phyloP scores from a whole-genome alignment of 2,797 vertebrate species.

The Chaetodon trifasciatus region DNA sequence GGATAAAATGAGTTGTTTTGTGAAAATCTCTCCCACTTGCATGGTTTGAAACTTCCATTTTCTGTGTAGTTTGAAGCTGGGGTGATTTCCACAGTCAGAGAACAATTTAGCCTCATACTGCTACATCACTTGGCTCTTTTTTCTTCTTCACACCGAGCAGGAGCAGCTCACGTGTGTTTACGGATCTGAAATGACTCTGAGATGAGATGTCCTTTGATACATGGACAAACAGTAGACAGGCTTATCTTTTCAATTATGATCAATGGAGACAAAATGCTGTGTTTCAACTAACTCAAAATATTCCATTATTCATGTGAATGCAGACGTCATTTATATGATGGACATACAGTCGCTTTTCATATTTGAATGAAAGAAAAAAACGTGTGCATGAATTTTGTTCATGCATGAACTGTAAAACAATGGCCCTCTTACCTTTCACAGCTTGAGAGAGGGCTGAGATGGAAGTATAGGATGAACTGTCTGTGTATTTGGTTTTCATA shows the following conservation, averaged over 20 bases:
- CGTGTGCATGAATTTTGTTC: background rate
- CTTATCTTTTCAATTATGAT: constrained; percentile 6
- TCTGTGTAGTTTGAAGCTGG: background rate
- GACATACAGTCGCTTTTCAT: background rate
- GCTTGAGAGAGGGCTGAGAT: constrained; percentile 19
- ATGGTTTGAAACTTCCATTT: constrained; percentile 8
- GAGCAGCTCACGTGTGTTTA: background rate
- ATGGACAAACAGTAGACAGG: background rate
- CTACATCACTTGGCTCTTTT: background rate
- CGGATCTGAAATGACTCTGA: background rate
- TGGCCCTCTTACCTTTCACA: background rate
- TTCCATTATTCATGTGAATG: constrained; percentile 10
- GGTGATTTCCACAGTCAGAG: constrained; percentile 7
- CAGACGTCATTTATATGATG: background rate
- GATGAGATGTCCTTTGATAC: background rate
- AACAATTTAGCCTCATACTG: constrained; percentile 5
- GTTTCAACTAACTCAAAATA: background rate
- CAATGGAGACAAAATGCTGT: background rate
- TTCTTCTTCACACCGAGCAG: background rate
- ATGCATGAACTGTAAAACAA: constrained; percentile 20
- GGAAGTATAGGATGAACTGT: constrained; percentile 18
- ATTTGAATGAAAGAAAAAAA: background rate
- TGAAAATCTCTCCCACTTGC: constrained; percentile 7
- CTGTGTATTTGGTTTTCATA: constrained; percentile 41
- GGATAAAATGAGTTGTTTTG: constrained; percentile 9